Evolutionary conservation across 2,888 invertebrate genomes (phyloP).

Genomic region (Lasioglossum calceatum): DNA sequence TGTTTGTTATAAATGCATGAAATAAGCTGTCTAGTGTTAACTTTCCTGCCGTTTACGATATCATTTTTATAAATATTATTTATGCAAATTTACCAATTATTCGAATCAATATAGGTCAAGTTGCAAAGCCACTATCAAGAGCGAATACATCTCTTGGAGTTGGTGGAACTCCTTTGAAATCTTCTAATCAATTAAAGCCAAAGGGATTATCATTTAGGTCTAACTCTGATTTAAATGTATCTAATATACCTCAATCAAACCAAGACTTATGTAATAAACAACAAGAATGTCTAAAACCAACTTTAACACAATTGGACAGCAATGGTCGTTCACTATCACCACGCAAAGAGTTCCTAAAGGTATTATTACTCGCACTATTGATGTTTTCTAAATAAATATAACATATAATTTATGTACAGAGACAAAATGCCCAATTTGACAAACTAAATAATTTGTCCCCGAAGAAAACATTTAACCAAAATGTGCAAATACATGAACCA

Average conservation of each 20-base stretch:
- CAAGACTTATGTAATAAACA: slow-evolving; percentile 28
- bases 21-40: too few species aligned
- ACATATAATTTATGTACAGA: slow-evolving; percentile 34
- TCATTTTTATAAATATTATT: not conserved
- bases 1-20: too few species aligned
- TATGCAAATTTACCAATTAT: not conserved
- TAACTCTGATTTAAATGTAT: slow-evolving; percentile 69
- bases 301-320: slow-evolving; percentile 48
- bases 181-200: slow-evolving; percentile 53
- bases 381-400: not conserved
- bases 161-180: slow-evolving; percentile 52
- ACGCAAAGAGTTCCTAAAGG: slow-evolving; percentile 46
- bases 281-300: slow-evolving; percentile 50
- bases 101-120: slow-evolving; percentile 32
- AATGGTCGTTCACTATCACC: slow-evolving; percentile 49
- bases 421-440: not conserved
- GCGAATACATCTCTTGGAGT: slow-evolving; percentile 54
- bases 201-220: slow-evolving; percentile 75
- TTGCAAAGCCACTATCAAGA: slow-evolving; percentile 26
- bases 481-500: slow-evolving; percentile 44
- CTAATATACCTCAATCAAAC: not conserved
- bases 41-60: not conserved
- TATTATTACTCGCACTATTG: slow-evolving; percentile 21
- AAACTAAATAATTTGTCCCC: slow-evolving; percentile 35
- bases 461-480: slow-evolving; percentile 42